phyloP scores from a whole-genome alignment of 1,140 invertebrate species.

The Cyrtorhinus lividipennis region DNA sequence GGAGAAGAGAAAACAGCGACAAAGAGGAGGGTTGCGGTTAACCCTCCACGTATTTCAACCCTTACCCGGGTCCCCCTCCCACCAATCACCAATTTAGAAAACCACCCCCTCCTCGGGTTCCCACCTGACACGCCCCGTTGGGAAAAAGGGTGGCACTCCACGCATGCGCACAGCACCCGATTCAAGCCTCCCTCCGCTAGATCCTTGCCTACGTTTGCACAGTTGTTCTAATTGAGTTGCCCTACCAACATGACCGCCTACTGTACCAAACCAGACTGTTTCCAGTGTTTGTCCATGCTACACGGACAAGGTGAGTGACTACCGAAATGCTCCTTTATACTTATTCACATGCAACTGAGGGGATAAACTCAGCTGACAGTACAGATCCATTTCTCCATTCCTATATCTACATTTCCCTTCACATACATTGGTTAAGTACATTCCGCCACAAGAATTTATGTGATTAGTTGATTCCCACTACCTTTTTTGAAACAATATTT shows the following conservation, averaged over 20 bases:
- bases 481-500: too few relatives aligned
- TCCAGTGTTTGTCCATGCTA: slow-evolving; percentile 16
- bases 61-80: background rate
- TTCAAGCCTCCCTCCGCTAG: background rate
- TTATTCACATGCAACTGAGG: background rate
- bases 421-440: too few relatives aligned
- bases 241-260: slow-evolving; percentile 11
- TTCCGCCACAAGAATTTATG: too few relatives aligned
- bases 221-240: slow-evolving; percentile 4
- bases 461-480: too few relatives aligned
- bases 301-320: slow-evolving; percentile 5
- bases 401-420: too few relatives aligned
- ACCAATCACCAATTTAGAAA: background rate
- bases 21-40: background rate
- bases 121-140: background rate
- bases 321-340: background rate
- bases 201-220: background rate
- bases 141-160: background rate
- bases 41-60: background rate
- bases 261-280: slow-evolving; percentile 18
- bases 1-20: background rate
- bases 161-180: background rate
- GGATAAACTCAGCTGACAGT: too few relatives aligned
- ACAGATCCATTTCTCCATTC: too few relatives aligned
- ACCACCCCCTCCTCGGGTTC: background rate